Evolutionary conservation across 2,797 vertebrate genomes (phyloP), one percentile per base, ranked within the genome.

Genomic region (Tadarida brasiliensis): DNA sequence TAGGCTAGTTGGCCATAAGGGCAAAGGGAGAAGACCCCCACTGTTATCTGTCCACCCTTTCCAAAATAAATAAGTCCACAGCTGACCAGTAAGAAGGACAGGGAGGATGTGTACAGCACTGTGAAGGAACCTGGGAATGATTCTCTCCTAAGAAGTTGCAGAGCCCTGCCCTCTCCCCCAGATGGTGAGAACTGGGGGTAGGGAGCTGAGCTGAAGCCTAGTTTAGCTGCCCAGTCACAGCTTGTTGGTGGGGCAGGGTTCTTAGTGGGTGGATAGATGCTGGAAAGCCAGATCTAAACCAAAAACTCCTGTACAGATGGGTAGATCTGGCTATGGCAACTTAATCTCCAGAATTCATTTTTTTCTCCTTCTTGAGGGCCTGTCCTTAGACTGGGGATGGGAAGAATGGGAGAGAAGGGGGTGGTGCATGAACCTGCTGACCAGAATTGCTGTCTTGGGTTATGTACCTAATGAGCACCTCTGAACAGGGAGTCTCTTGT

Each of bases 11-110:
- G 65, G 33, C 65, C 30, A 3, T 44, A 9, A 10, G 15, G 35
- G 84, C 10, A 63, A 93, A 33, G 39, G 67, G 22, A 82, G 47
- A 33, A 63, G 44, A 78, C n/a, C 5, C 11, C 33, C 47, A 11
- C 44, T 20, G 67, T 70, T 54, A 54, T n/a, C 16, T 57, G 30
- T 39, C 28, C 19, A 65, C 22, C 28, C 61, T 78, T 97, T 61
- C 63, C 65, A 39, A 77, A 51, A 61, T 93, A 81, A 86, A 73
- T 59, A 28, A 90, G 76, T 49, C 71, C 84, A 61, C 51, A 90
- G n/a, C 68, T 70, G 77, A n/a, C 11, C 39, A 56, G 49, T 78
- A 47, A 90, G 24, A 47, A 90, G 24, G 51, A 65, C 65, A 44
- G n/a, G 20, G 56, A 16, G 74, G 61, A 63, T 47, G 33, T 71